Evolutionary conservation across 2,113 vertebrate genomes (phyloP).

Genomic region (Cygnus atratus): DNA sequence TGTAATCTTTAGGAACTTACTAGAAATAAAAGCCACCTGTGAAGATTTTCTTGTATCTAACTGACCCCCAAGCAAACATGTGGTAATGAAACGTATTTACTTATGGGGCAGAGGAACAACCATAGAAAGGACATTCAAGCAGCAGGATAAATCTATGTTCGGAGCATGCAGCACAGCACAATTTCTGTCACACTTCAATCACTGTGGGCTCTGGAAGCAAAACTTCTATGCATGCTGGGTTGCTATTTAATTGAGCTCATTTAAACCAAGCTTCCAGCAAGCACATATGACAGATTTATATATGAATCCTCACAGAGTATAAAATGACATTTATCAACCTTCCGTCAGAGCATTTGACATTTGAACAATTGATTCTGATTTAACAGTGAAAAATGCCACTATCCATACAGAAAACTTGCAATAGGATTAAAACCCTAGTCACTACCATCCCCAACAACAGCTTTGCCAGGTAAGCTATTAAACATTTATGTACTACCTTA

Average conservation of each 20-base stretch:
- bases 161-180: background rate
- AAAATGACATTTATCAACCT: slow-evolving; percentile 54
- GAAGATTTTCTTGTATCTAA: background rate
- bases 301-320: background rate
- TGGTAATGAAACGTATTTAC: background rate
- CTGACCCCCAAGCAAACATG: background rate
- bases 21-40: background rate
- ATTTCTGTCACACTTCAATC: background rate
- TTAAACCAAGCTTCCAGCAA: slow-evolving; percentile 21
- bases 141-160: background rate
- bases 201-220: background rate
- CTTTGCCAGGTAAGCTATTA: background rate
- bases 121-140: background rate
- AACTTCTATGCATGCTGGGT: background rate
- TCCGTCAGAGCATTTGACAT: slow-evolving; percentile 14
- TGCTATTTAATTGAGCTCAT: slow-evolving; percentile 45
- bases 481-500: background rate
- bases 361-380: slow-evolving; percentile 35
- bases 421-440: background rate
- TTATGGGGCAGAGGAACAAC: background rate
- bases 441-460: background rate
- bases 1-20: background rate
- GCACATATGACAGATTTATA: background rate
- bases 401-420: background rate
- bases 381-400: slow-evolving; percentile 21